phyloP scores from a whole-genome alignment of 2,113 vertebrate genomes.

The Pristiophorus japonicus region DNA sequence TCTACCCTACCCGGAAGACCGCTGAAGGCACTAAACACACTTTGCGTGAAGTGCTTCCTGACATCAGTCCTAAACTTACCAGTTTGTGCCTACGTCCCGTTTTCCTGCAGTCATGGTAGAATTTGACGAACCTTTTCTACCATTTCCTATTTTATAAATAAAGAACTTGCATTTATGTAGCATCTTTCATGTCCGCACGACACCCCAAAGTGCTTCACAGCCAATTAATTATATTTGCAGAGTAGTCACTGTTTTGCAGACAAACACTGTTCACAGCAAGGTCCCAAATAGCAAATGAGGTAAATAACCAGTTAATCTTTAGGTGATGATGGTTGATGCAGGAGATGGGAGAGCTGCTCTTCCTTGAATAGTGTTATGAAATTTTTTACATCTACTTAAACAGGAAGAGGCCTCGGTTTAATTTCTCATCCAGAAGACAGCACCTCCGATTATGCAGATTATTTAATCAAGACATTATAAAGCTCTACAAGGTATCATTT shows the following conservation, averaged over 20 bases:
- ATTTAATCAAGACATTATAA: neutral
- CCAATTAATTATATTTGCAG: neutral
- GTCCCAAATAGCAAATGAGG: neutral
- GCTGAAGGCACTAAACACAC: neutral
- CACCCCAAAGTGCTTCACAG: neutral
- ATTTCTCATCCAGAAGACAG: neutral
- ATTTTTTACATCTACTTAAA: neutral
- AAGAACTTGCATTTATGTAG: neutral
- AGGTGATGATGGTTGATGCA: neutral
- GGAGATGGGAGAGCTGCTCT: neutral
- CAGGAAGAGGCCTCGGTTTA: neutral
- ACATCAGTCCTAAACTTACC: neutral
- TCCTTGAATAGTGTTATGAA: neutral
- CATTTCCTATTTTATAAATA: neutral
- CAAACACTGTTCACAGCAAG: neutral
- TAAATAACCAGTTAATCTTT: neutral
- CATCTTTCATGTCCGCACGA: too few species aligned
- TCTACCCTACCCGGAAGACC: neutral
- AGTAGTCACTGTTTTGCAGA: neutral
- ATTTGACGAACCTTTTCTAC: neutral
- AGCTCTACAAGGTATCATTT: neutral
- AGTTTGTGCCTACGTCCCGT: neutral
- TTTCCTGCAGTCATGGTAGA: neutral
- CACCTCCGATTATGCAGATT: neutral
- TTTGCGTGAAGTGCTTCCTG: neutral